Conservation (phyloP, 2,797 vertebrate species). For the Moxostoma hubbsi region DNA sequence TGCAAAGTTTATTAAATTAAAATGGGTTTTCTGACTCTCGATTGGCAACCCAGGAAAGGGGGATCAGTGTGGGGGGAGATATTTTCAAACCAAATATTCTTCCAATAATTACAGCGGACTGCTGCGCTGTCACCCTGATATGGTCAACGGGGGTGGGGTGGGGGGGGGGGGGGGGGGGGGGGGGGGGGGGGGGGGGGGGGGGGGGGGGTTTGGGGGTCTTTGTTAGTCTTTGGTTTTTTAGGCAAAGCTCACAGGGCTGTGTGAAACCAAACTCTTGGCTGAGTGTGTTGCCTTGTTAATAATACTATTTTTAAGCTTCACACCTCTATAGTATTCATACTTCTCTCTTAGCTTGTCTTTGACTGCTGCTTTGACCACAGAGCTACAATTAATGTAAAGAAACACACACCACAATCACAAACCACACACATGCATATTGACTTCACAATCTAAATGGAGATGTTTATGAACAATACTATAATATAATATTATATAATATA, state of each 20-base stretch:
- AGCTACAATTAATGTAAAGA: neutral
- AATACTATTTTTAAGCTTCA: slow-evolving; percentile 46
- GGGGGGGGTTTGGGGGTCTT: too few relatives aligned
- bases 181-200: too few relatives aligned
- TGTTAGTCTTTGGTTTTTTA: too few relatives aligned
- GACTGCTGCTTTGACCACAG: slow-evolving; percentile 12
- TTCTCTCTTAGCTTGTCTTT: slow-evolving; percentile 59
- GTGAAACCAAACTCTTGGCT: neutral
- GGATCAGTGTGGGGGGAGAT: slow-evolving; percentile 76
- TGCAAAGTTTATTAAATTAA: slow-evolving; percentile 60
- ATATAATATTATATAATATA: too few relatives aligned
- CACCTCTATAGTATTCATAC: slow-evolving; percentile 37
- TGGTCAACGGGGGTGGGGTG: slow-evolving; percentile 25
- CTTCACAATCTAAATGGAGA: too few relatives aligned
- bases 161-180: slow-evolving; percentile 10
- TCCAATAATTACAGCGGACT: slow-evolving; percentile 46
- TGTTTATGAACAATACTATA: too few relatives aligned
- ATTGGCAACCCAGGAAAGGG: slow-evolving; percentile 81
- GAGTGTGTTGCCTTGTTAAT: slow-evolving; percentile 5
- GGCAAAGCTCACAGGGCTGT: neutral
- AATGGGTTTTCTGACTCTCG: slow-evolving; percentile 65
- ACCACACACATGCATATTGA: neutral
- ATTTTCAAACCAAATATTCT: slow-evolving; percentile 84
- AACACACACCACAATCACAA: neutral
- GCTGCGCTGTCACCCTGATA: slow-evolving; percentile 20